Conservation (phyloP, 1,140 invertebrate genomes). For the Drosophila pachea region DNA sequence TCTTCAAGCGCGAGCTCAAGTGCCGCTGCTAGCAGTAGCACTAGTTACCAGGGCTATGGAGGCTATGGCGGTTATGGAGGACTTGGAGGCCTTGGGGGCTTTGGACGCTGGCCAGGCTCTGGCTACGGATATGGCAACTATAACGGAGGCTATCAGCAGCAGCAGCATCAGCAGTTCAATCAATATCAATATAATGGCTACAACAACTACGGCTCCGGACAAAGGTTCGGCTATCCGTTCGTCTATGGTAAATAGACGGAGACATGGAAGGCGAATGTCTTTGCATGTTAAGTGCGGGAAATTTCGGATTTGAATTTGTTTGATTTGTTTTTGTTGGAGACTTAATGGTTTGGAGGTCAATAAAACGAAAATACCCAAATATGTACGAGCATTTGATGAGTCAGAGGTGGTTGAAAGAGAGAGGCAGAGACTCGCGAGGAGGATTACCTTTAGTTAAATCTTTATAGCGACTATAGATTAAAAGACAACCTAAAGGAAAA, state of each 20-base stretch:
- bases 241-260: constrained; percentile 50
- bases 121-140: constrained; percentile 46
- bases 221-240: constrained; percentile 50
- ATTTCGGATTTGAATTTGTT: constrained; percentile 58
- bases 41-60: constrained; percentile 46
- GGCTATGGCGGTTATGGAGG: constrained; percentile 37
- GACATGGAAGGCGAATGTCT: constrained; percentile 16
- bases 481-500: no score
- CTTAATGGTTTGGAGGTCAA: constrained; percentile 60
- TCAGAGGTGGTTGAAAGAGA: constrained; percentile 27
- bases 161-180: constrained; percentile 59
- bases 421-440: not conserved
- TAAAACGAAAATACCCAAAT: constrained; percentile 68
- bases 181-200: constrained; percentile 52
- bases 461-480: no score
- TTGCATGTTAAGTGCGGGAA: constrained; percentile 42
- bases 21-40: constrained; percentile 55
- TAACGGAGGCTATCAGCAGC: constrained; percentile 54
- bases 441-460: not conserved
- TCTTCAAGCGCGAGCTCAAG: constrained; percentile 27
- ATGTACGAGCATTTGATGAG: constrained; percentile 35
- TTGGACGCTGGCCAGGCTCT: constrained; percentile 38
- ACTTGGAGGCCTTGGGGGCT: constrained; percentile 16
- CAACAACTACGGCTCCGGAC: constrained; percentile 47
- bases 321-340: constrained; percentile 61